Evolutionary conservation across 2,113 vertebrate species (phyloP).

Genomic region (Propithecus coquereli): DNA sequence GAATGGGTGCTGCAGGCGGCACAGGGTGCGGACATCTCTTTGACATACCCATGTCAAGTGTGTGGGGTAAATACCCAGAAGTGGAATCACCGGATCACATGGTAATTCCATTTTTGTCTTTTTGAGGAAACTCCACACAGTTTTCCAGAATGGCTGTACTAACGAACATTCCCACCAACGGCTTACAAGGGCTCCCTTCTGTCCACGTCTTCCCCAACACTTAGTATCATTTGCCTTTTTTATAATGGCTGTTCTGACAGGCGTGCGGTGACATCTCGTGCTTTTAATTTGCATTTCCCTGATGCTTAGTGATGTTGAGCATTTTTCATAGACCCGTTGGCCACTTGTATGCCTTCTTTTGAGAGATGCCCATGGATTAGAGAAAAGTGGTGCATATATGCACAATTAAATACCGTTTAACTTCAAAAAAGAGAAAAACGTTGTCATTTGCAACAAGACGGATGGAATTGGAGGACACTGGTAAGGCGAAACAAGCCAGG

Average conservation of each 20-base stretch:
- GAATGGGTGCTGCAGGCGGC: neutral
- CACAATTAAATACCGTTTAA: neutral
- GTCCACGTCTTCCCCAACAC: neutral
- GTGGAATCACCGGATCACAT: neutral
- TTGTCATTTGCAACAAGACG: neutral
- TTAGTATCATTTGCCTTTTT: neutral
- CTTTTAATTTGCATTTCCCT: neutral
- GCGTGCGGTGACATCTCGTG: neutral
- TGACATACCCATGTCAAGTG: neutral
- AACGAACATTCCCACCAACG: neutral
- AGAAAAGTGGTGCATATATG: neutral
- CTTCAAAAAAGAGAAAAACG: neutral
- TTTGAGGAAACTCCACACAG: neutral
- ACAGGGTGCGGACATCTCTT: neutral
- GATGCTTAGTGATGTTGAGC: neutral
- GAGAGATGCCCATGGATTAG: neutral
- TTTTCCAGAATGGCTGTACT: neutral
- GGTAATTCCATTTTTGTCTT: neutral
- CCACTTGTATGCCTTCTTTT: neutral
- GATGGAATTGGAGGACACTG: neutral
- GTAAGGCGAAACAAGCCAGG: neutral
- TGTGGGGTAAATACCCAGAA: neutral
- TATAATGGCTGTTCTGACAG: neutral
- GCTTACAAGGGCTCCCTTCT: neutral
- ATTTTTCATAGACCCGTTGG: neutral